Base-by-base conservation (phyloP, 2,113 vertebrate species). In the Hymenochirus boettgeri region DNA sequence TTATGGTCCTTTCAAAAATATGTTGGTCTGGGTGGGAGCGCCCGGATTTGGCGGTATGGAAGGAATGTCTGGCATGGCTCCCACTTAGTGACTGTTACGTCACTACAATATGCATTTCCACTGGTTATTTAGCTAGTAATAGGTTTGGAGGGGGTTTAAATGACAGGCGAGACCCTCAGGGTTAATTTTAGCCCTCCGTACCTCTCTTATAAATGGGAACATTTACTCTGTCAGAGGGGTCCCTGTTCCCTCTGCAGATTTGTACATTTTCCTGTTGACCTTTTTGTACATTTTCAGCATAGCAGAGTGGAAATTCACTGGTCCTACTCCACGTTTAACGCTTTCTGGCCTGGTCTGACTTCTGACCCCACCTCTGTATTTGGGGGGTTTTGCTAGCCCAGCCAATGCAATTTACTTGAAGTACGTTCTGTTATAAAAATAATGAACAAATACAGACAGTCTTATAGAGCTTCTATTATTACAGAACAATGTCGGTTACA, bases 231-330 rank as follows among this genome's bases (percentile, higher is more conserved):
- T 54, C 23, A 63, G 61, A 64, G 39, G 33, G 61, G 51, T 55
- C 50, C 61, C 61, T 64, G 61, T 64, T 64, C 48, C 61, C 61
- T 46, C 61, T 17, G 61, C 61, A 64, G 61, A 64, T 64, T 46
- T 64, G 51, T 64, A 33, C 54, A 55, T 55, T 64, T n/a, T 64
- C 55, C 51, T 55, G 61, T 64, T 64, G 61, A 55, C 61, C 61
- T 64, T 64, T 63, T 63, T 54, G 33, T 7, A 33, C 39, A 63
- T 63, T 53, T 63, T 63, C 19, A 55, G 24, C 48, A 52, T 64
- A 64, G 61, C 51, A 55, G 51, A 55, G 51, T 55, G 51, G 61
- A 55, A 64, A 64, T 45, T 64, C 48, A 62, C 61, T 45, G 61
- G n/a, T 55, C 61, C 51, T 15, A 35, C 18, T 25, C 51, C 24